phyloP scores from a whole-genome alignment of 1,140 invertebrate genomes.

The Piezodorus guildinii region DNA sequence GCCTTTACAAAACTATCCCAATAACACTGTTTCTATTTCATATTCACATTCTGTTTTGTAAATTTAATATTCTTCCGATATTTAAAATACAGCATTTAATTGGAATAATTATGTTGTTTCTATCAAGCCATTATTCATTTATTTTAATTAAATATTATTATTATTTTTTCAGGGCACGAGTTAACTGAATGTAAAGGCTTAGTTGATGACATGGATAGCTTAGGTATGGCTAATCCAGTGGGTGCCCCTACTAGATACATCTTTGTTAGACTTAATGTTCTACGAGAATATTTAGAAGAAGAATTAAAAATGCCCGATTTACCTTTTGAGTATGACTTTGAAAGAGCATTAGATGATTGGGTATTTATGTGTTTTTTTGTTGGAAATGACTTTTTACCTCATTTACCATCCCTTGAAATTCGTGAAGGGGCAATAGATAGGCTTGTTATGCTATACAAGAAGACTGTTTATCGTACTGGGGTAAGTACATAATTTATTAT shows the following conservation, averaged over 20 bases:
- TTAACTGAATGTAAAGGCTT: conserved; percentile 85
- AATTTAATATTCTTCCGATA: no score
- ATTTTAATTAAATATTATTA: background rate
- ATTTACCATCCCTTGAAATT: conserved; percentile 96
- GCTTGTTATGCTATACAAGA: conserved; percentile 88
- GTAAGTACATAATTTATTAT: conserved; percentile 36
- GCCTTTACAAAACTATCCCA: no score
- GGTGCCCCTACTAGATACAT: conserved; percentile 69
- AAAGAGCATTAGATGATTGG: conserved; percentile 93
- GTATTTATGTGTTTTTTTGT: conserved; percentile 99
- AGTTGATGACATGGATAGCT: conserved; percentile 31
- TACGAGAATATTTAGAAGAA: conserved; percentile 88
- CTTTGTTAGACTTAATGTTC: conserved; percentile 81
- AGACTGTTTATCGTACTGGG: conserved; percentile 83
- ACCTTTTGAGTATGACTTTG: conserved; percentile 82
- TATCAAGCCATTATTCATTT: no score
- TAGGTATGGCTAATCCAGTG: conserved; percentile 33
- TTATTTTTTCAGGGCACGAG: conserved; percentile 60
- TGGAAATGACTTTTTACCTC: conserved; percentile 98
- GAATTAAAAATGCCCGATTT: conserved; percentile 88
- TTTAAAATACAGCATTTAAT: no score
- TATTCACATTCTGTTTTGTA: no score
- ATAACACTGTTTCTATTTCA: no score
- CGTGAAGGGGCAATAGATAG: conserved; percentile 95
- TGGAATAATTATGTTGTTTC: no score